These are phyloP conservation scores for Euzophera pinguis DNA, from an alignment of 2,888 invertebrate species.

Conservation along the genomic window DNA sequence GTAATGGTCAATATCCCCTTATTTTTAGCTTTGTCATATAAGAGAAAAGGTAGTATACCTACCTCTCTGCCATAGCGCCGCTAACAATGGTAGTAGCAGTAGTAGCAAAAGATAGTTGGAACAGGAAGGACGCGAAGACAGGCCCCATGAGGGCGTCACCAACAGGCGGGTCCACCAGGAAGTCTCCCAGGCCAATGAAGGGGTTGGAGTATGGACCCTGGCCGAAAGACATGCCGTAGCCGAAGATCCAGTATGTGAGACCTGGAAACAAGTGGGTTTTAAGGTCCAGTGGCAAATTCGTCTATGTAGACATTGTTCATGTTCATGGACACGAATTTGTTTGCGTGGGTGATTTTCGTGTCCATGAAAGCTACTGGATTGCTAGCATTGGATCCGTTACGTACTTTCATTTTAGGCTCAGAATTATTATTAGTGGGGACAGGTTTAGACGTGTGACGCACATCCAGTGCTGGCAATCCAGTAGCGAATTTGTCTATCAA, in stretches of 20 bases:
- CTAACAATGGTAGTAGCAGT: constrained; percentile 95
- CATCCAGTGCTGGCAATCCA: too few species aligned
- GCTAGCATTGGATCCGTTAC: too few species aligned
- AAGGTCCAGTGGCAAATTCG: not conserved
- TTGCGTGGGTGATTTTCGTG: too few species aligned
- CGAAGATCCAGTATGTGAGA: constrained; percentile 96
- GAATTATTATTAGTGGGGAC: too few species aligned
- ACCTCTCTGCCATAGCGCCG: constrained; percentile 97
- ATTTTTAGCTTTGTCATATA: too few species aligned
- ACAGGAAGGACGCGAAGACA: constrained; percentile 92
- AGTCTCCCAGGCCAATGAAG: constrained; percentile 91
- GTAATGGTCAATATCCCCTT: too few species aligned
- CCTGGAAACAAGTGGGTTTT: constrained; percentile 68
- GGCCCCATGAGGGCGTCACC: constrained; percentile 90
- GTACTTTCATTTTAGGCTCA: too few species aligned
- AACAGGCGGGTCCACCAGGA: constrained; percentile 87
- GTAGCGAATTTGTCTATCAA: too few species aligned
- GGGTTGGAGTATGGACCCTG: constrained; percentile 85
- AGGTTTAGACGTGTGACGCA: too few species aligned
- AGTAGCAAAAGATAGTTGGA: constrained; percentile 94
- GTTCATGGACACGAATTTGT: too few species aligned
- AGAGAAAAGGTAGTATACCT: constrained; percentile 17
- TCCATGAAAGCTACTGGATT: too few species aligned
- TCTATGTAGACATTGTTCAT: too few species aligned
- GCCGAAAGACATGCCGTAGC: constrained; percentile 95